These are phyloP conservation scores for Diprion similis DNA, from an alignment of 1,140 invertebrate genomes.

Conservation along the genomic window DNA sequence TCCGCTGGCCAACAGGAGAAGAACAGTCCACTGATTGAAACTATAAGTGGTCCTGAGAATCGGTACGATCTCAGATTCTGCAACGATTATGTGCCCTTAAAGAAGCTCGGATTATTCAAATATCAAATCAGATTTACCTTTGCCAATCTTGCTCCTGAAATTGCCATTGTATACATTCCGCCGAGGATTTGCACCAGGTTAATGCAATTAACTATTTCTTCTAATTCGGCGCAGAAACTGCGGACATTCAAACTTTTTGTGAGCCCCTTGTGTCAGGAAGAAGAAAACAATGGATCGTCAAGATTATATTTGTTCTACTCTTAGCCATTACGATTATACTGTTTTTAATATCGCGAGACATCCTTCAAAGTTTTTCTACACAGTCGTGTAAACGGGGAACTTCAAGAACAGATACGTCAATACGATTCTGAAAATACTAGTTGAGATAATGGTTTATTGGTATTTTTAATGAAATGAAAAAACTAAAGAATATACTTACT, in stretches of 20 bases:
- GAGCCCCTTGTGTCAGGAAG: too few relatives aligned
- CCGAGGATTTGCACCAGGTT: background rate
- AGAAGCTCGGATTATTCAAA: background rate
- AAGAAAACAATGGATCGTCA: too few relatives aligned
- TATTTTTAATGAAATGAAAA: too few relatives aligned
- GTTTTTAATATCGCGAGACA: too few relatives aligned
- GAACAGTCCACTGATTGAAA: background rate
- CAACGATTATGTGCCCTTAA: background rate
- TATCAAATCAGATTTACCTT: background rate
- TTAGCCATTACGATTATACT: too few relatives aligned
- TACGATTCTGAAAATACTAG: too few relatives aligned
- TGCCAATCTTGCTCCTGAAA: background rate
- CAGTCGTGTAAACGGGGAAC: too few relatives aligned
- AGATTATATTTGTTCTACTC: too few relatives aligned
- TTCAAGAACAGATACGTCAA: too few relatives aligned
- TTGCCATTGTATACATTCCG: background rate
- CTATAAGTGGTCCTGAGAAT: background rate
- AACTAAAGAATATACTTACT: background rate
- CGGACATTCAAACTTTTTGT: background rate
- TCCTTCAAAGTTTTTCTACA: too few relatives aligned
- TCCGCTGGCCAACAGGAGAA: background rate
- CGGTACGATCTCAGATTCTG: background rate
- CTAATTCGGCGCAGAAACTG: background rate
- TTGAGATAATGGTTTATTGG: too few relatives aligned
- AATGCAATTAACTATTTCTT: background rate